A percentile compares a stretch with the other conserved stretches of the same genome.
Conservation (phyloP, 2,888 invertebrate species). For the Cheilosia grossa region DNA sequence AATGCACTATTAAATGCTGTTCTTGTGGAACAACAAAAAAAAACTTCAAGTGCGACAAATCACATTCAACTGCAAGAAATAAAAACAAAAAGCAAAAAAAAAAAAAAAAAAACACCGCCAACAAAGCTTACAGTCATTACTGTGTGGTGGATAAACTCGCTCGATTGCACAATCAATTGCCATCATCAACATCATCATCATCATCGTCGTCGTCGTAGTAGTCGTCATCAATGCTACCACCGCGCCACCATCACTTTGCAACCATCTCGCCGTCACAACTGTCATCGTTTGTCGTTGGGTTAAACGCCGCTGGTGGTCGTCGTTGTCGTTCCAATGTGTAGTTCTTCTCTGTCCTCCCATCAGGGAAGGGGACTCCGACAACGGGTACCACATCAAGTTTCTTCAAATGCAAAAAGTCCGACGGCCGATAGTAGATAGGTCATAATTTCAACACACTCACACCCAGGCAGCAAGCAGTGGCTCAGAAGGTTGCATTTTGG, state of each 20-base stretch:
- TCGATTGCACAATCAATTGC: constrained; percentile 65
- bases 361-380: not conserved
- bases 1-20: constrained; percentile 12
- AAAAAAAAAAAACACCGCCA: constrained; percentile 17
- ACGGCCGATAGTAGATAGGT: constrained; percentile 29
- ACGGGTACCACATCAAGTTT: constrained; percentile 1
- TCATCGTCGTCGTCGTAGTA: constrained; percentile 7
- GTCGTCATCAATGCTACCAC: not conserved
- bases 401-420: constrained; percentile 29
- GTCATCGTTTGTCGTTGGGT: constrained; percentile 69
- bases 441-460: constrained; percentile 42
- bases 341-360: constrained; percentile 36
- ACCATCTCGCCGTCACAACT: constrained; percentile 53
- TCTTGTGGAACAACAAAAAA: not conserved
- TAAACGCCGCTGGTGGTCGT: constrained; percentile 69
- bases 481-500: constrained; percentile 16
- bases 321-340: constrained; percentile 26
- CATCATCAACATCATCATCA: constrained; percentile 51
- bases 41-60: constrained; percentile 47
- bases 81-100: constrained; percentile 11
- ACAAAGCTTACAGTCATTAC: constrained; percentile 21
- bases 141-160: constrained; percentile 49
- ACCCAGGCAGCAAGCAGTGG: not conserved
- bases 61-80: constrained; percentile 25
- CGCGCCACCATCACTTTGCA: constrained; percentile 6